Evolutionary conservation across 1,140 invertebrate species (phyloP).

Genomic region (Lepidurus packardi): DNA sequence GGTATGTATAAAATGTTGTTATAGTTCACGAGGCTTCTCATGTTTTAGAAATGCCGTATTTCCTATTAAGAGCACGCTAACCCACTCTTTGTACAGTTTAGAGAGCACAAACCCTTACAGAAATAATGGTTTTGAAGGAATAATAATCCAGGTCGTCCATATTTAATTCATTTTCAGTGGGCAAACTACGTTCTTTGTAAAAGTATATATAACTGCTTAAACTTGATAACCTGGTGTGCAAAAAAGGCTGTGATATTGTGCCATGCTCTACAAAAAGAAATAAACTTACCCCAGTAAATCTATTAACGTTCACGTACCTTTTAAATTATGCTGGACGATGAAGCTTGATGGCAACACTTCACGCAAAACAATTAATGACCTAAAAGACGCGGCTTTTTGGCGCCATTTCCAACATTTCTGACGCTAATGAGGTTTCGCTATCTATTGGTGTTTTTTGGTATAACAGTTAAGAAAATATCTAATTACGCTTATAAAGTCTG

Average conservation of each 20-base stretch:
- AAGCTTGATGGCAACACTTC: too few relatives aligned
- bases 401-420: too few relatives aligned
- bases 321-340: neutral
- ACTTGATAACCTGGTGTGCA: conserved; percentile 4
- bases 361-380: too few relatives aligned
- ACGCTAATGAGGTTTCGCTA: too few relatives aligned
- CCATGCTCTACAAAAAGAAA: conserved; percentile 4
- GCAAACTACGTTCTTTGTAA: neutral
- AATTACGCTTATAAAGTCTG: too few relatives aligned
- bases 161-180: neutral
- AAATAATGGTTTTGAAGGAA: neutral
- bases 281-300: neutral
- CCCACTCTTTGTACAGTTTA: conserved; percentile 3
- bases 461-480: too few relatives aligned
- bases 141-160: neutral
- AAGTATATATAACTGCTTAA: neutral
- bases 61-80: conserved; percentile 9
- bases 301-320: neutral
- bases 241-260: conserved; percentile 18
- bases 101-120: neutral
- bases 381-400: too few relatives aligned
- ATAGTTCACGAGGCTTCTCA: neutral
- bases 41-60: conserved; percentile 11
- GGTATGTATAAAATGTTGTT: neutral
- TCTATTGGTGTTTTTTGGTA: too few relatives aligned